Percentiles rank a stretch among this genome's conserved stretches.
These are phyloP conservation scores for Sarcophilus harrisii DNA, from an alignment of 2,797 vertebrate species.

Conservation along the genomic window DNA sequence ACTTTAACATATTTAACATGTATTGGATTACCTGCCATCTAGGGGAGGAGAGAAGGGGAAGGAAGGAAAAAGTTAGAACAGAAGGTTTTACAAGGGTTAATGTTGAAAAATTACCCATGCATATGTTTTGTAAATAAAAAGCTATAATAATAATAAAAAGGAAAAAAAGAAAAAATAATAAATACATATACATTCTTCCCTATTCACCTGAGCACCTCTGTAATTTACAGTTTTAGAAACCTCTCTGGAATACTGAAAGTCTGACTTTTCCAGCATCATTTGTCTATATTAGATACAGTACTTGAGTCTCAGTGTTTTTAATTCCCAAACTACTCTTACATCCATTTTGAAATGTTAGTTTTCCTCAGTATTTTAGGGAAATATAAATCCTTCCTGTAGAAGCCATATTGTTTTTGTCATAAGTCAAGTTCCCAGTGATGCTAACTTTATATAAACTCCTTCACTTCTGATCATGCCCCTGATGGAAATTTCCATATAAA, in stretches of 20 bases:
- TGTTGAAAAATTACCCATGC: too few relatives aligned
- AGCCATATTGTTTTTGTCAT: background rate
- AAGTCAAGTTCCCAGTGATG: background rate
- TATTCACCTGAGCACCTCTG: background rate
- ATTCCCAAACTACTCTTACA: background rate
- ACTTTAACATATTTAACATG: too few relatives aligned
- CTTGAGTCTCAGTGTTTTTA: background rate
- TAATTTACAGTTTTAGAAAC: background rate
- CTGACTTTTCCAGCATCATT: background rate
- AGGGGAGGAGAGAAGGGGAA: too few relatives aligned
- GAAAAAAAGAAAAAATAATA: too few relatives aligned
- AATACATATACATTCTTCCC: background rate
- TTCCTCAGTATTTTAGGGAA: background rate
- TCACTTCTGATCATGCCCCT: background rate
- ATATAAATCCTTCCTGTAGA: background rate
- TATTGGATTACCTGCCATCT: too few relatives aligned
- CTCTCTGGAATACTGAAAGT: background rate
- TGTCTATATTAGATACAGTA: background rate
- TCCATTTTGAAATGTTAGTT: too few relatives aligned
- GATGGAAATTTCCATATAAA: background rate
- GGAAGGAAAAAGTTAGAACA: too few relatives aligned
- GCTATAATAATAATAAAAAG: too few relatives aligned
- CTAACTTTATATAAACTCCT: background rate
- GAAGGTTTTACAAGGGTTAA: too few relatives aligned
- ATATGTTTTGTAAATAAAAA: too few relatives aligned